Evolutionary conservation across 2,888 invertebrate genomes (phyloP), one percentile per base, ranked within the genome.

Genomic region (Parnassius orleans): DNA sequence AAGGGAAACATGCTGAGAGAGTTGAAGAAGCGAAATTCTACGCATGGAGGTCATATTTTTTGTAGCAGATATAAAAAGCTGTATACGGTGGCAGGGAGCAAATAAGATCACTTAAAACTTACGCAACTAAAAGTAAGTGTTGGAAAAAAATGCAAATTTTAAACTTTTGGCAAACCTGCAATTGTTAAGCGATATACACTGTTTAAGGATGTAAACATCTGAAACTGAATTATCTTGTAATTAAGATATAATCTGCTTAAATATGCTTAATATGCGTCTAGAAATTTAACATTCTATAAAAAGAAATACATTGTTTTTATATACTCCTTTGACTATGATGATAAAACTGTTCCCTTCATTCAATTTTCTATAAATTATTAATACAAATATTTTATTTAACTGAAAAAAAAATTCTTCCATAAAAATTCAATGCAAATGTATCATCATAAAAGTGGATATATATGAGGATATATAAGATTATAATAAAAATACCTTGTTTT

Each of bases 401-500:
- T 54, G 12, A 10, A 55, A 42, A 42, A 33, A 56, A 50, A 50
- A 19, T 51, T 53, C 57, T 60, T 51, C 50, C 54, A 50, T 55
- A 10, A 19, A 67, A 66, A 66, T 64, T 33, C 33, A 33, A 5
- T 33, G 33, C 33, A 33, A 1, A 65, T 66, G 53, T 43, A 44
- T 54, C 19, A 12, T 54, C 19, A 12, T 54, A 15, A n/a, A 47
- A 12, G n/a, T 47, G 7, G 7, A 33, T 2, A 12, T 10, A n/a
- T 46, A 46, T 12, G 2, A 46, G 11, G 11, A 11, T n/a, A n/a
- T n/a, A n/a, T 42, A 42, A 42, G 42, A 3, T 43, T 9, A 43
- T 46, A 19, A 19, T 19, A 19, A 19, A 33, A 33, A 33, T 94
- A 96, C 96, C 95, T 96, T 96, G 87, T 95, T 95, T 69, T 95